Base-by-base conservation (phyloP, 1,140 invertebrate species). In the Caerostris darwini region DNA sequence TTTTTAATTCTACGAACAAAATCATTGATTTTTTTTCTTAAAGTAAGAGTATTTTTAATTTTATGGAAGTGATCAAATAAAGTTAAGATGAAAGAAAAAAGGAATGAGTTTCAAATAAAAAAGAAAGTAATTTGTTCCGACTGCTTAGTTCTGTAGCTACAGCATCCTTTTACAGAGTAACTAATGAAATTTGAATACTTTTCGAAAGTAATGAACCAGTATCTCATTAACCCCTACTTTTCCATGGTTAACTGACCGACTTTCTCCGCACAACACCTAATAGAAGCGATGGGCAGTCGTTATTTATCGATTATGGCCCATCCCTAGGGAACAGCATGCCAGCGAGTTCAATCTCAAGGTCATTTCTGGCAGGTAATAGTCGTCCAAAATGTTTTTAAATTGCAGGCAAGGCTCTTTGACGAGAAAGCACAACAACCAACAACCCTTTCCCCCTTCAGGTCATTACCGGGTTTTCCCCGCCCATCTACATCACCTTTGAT, bases 181-280 rank as follows among this genome's bases (percentile, higher is more conserved):
- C 4, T 50, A 77, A 71, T 10, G 10, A 12, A 10, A 50, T 77
- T 10, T 8, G 19, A 77, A 14, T 3, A 4, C 69, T 50, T 12
- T 34, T 53, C 4, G 34, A 53, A 77, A 77, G 69, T 77, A 34
- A 50, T 34, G 53, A 83, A 56, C 82, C 82, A 83, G 53, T 83
- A 50, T 50, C 50, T 5, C 19, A 77, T 14, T 53, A 61, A 6
- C 14, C 14, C 19, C 56, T n/a, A 50, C 87, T 89, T 64, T 61
- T 17, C 67, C 69, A 71, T 91, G 89, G 89, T 91, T 91, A 91
- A 91, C 89, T 91, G 89, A 91, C 89, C 89, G 89, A 91, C 69
- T 91, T 91, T 91, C 89, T 81, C 19, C 4, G 34, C 54, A 89
- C n/a, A 71, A 7, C 10, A 14, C n/a, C 12, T 56, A 34, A 19